These are phyloP conservation scores for Fopius arisanus DNA, from an alignment of 1,140 invertebrate genomes.

Conservation along the genomic window DNA sequence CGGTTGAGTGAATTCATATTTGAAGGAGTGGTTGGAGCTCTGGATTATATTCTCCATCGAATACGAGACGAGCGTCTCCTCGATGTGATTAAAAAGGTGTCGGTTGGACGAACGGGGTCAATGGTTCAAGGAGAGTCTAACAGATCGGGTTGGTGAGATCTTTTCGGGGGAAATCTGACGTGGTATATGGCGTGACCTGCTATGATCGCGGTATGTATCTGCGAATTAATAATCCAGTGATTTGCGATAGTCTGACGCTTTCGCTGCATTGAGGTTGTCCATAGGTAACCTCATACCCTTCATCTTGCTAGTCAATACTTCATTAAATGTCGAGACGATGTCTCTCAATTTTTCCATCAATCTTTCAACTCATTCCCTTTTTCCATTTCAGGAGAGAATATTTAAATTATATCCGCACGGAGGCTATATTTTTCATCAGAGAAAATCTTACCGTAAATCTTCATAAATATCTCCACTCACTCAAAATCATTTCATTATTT, in stretches of 20 bases:
- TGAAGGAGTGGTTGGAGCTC: not conserved
- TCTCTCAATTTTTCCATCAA: not conserved
- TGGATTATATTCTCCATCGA: not conserved
- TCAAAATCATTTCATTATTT: too few species aligned
- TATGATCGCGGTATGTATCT: conserved; percentile 46
- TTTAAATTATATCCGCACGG: too few species aligned
- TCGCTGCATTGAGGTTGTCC: not conserved
- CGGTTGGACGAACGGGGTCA: conserved; percentile 30
- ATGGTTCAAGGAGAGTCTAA: conserved; percentile 25
- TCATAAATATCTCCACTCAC: too few species aligned
- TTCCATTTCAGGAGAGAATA: too few species aligned
- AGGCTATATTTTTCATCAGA: too few species aligned
- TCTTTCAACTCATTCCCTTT: not conserved
- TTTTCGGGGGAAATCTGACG: not conserved
- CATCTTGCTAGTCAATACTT: not conserved
- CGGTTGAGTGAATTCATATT: conserved; percentile 6
- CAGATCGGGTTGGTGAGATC: not conserved
- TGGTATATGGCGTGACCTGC: conserved; percentile 46
- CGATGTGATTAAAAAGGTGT: conserved; percentile 29
- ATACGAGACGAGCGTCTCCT: conserved; percentile 9
- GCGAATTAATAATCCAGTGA: conserved; percentile 50
- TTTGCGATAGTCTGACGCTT: conserved; percentile 35
- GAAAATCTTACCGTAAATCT: too few species aligned
- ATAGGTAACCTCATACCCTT: conserved; percentile 5
- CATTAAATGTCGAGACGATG: not conserved